Evolutionary conservation across 2,888 invertebrate species (phyloP), one percentile per base, ranked within the genome.

Genomic region (Lasius platythorax): DNA sequence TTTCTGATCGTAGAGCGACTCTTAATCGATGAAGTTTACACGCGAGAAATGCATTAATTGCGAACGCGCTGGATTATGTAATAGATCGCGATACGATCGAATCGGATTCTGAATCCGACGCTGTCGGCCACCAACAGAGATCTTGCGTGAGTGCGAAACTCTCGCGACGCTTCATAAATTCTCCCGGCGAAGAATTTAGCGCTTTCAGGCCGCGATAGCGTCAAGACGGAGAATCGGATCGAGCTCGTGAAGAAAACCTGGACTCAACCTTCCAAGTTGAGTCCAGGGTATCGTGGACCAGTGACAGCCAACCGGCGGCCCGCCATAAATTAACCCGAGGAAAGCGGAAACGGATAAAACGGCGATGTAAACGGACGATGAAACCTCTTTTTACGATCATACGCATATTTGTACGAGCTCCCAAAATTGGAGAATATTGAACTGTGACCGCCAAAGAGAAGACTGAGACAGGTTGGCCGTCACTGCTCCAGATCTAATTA

Each of bases 81-180:
- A 92, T 91, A 89, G 91, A 89, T 87, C 78, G 89, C 81, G 88
- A 89, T 87, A 90, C 83, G 89, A 91, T 88, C 87, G 88, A 88
- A 86, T 85, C 88, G 83, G 87, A 87, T 84, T 89, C 82, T 33
- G 86, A 83, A 73, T 86, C 87, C 87, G 89, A 91, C 89, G 90
- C 89, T 23, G 90, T 86, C 90, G 90, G 88, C 92, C 91, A 92
- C 90, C 90, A 85, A 88, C 86, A 37, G 37, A 85, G 87, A 87
- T 84, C 86, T 79, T 63, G 91, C 92, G 93, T 93, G 91, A 92
- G 93, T 89, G 92, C 88, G 84, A 90, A 87, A 79, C 66, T 56
- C 84, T 58, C 83, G 82, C 79, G 84, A 86, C 83, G 89, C 88
- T 92, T 91, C 91, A 92, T 93, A 92, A 92, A 93, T 93, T 90